These are phyloP conservation scores for Rhinolophus sinicus DNA, from an alignment of 2,113 vertebrate species.

Conservation along the genomic window DNA sequence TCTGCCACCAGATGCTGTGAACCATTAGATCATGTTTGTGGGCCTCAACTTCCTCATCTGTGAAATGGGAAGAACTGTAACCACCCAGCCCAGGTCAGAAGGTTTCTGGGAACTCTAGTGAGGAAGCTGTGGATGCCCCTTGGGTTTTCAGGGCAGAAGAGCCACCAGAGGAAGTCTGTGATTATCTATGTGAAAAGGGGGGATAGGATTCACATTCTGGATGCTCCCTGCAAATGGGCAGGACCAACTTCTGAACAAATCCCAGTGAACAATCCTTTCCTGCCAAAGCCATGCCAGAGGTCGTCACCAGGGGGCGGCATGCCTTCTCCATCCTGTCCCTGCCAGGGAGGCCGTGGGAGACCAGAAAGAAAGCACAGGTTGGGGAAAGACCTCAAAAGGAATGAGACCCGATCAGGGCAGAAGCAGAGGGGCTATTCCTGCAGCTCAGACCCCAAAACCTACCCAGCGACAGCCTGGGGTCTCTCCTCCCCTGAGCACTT, in stretches of 20 bases:
- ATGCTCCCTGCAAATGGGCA: background rate
- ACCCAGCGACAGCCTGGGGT: accelerated
- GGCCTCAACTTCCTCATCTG: background rate
- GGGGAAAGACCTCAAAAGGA: background rate
- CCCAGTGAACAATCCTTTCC: background rate
- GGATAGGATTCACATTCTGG: background rate
- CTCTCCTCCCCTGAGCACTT: too few species aligned
- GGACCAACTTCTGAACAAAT: accelerated
- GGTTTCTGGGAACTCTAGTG: too few species aligned
- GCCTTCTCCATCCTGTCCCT: background rate
- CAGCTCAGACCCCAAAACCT: background rate
- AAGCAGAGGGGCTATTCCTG: too few species aligned
- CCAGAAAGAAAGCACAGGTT: background rate
- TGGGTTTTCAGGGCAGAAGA: background rate
- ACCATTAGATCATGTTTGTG: accelerated
- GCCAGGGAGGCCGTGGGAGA: background rate
- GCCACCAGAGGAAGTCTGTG: accelerated
- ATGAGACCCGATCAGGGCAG: background rate
- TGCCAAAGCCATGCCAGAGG: background rate
- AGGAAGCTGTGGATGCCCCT: accelerated
- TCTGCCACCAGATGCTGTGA: too few species aligned
- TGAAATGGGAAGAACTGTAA: background rate
- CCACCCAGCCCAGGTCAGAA: background rate
- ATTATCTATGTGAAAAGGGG: accelerated
- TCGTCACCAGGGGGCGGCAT: accelerated